phyloP scores from a whole-genome alignment of 2,888 invertebrate species.

The Lampropteryx suffumata region DNA sequence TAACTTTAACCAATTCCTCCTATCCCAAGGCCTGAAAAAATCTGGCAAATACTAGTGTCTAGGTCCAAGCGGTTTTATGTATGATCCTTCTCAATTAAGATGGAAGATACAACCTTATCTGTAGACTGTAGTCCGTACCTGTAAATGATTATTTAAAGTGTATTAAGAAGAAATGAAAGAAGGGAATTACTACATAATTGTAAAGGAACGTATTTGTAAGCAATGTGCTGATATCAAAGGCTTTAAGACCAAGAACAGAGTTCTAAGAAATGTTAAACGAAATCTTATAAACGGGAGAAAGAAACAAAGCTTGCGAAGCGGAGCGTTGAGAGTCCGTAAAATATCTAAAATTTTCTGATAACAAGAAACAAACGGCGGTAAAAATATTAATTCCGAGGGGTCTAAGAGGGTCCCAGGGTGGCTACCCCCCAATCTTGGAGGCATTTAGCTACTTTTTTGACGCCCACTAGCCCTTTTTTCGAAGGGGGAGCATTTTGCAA shows the following conservation, averaged over 20 bases:
- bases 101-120: too few species aligned
- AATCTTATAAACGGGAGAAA: slow-evolving; percentile 25
- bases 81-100: too few species aligned
- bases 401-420: slow-evolving; percentile 37
- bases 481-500: slow-evolving; percentile 70
- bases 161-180: too few species aligned
- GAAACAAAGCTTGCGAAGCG: slow-evolving; percentile 30
- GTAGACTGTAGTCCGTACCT: too few species aligned
- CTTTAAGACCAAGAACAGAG: not conserved
- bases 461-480: slow-evolving; percentile 75
- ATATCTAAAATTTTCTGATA: slow-evolving; percentile 53
- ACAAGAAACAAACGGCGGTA: slow-evolving; percentile 57
- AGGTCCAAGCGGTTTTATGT: too few species aligned
- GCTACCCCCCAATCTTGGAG: slow-evolving; percentile 42
- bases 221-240: not conserved
- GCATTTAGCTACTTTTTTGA: slow-evolving; percentile 64
- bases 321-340: slow-evolving; percentile 17
- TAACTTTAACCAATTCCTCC: too few species aligned
- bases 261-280: slow-evolving; percentile 8
- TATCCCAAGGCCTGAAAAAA: too few species aligned
- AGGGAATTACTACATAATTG: too few species aligned
- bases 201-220: not conserved
- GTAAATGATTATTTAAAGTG: too few species aligned
- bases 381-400: slow-evolving; percentile 63
- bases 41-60: too few species aligned